These are phyloP conservation scores for Caenorhabditis parvicauda DNA, from an alignment of 2,888 invertebrate species.

Conservation along the genomic window DNA sequence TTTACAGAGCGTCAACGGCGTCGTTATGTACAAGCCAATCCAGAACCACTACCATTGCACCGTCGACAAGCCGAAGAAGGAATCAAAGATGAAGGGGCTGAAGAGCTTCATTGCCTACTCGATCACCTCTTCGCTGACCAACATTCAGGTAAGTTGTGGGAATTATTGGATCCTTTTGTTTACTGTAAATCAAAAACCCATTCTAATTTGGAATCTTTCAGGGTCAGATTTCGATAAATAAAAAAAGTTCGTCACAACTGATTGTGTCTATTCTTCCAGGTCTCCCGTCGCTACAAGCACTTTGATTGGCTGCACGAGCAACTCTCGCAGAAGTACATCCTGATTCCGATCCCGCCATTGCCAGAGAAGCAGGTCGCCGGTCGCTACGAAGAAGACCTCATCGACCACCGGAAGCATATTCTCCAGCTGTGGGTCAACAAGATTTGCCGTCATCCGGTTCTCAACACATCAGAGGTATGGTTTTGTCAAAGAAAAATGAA, in stretches of 20 bases:
- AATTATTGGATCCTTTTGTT: background rate
- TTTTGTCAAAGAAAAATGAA: no score
- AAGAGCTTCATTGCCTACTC: constrained; percentile 97
- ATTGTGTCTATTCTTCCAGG: constrained; percentile 83
- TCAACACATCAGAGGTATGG: constrained; percentile 72
- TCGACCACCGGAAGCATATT: constrained; percentile 87
- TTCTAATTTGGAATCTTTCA: no score
- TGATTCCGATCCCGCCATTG: constrained; percentile 90
- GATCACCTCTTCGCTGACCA: constrained; percentile 79
- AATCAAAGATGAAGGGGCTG: constrained; percentile 88
- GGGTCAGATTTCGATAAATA: no score
- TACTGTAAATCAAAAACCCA: background rate
- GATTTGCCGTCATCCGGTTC: constrained; percentile 91
- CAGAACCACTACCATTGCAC: constrained; percentile 78
- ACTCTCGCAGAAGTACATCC: constrained; percentile 85
- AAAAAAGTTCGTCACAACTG: no score
- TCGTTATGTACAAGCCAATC: constrained; percentile 74
- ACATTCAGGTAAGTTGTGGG: constrained; percentile 42
- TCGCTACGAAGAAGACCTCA: constrained; percentile 92
- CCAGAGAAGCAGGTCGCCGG: constrained; percentile 97
- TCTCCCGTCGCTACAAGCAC: constrained; percentile 85
- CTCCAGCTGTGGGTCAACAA: constrained; percentile 94
- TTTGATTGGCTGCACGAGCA: constrained; percentile 98
- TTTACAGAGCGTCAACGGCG: constrained; percentile 68
- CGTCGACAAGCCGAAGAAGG: constrained; percentile 92